Base-by-base conservation (phyloP, 2,113 vertebrate genomes). In the Coreoperca whiteheadi region DNA sequence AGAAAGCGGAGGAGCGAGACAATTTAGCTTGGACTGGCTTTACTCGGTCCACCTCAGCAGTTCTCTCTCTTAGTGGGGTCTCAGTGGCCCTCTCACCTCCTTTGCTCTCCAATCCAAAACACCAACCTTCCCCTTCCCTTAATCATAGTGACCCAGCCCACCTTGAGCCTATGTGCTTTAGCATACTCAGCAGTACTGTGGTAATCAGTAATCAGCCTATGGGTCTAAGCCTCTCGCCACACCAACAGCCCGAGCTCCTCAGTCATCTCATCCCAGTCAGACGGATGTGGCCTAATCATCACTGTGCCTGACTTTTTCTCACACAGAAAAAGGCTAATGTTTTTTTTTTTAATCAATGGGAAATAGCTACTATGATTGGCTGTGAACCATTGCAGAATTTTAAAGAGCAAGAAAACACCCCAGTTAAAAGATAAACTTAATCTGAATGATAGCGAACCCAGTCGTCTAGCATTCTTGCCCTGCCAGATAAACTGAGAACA, bases 181-280 rank as follows among this genome's bases (percentile, higher is more conserved):
- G 91, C 89, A 77, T 85, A 84, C 89, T 94, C 93, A 93, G 93
- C 92, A 93, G 77, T 91, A 74, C 86, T 68, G 84, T 46, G 80
- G 89, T 91, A 91, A 94, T 94, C 91, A 89, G 92, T 93, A 93
- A 93, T 94, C 93, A 94, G 93, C 92, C 93, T 91, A 92, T 90
- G 61, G 76, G 86, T 84, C 79, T 94, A 92, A 93, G 90, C 93
- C 82, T 86, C 69, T 89, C 87, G 51, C 63, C 39, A 64, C 57
- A 67, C 67, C 72, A 77, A 53, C 83, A 80, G 71, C 25, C n/a
- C 20, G 0, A 32, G 48, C 81, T 90, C 60, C 82, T 81, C 83
- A 66, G 79, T 84, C 87, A 86, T 74, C 81, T 74, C 72, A 87
- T 86, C 74, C 64, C 54, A 82, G 79, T 76, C 63, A 60, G 50